phyloP scores from a whole-genome alignment of 2,888 invertebrate genomes.

The Rotaria sp. region DNA sequence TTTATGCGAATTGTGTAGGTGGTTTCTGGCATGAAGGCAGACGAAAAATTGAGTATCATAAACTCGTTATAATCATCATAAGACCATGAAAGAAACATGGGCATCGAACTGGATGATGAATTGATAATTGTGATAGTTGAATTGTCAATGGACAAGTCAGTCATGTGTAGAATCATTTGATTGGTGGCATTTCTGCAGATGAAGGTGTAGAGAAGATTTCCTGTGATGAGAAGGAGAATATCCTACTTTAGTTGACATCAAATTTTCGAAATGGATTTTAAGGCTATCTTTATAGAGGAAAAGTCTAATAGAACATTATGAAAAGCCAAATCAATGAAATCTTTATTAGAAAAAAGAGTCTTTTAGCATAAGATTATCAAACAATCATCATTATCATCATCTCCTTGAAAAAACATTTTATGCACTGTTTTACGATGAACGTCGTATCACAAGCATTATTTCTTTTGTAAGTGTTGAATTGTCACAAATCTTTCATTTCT shows the following conservation, averaged over 20 bases:
- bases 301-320: no score
- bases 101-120: not conserved
- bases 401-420: no score
- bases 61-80: conserved; percentile 20
- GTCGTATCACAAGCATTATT: no score
- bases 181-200: not conserved
- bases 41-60: not conserved
- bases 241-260: no score
- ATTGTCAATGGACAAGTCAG: not conserved
- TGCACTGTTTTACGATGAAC: no score
- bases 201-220: not conserved
- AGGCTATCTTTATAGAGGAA: no score
- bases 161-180: not conserved
- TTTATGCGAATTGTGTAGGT: not conserved
- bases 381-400: no score
- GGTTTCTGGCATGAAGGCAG: not conserved
- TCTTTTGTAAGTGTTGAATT: not conserved
- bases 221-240: not conserved
- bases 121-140: not conserved
- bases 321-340: no score
- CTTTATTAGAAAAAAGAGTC: no score
- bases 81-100: not conserved
- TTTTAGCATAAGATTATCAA: no score
- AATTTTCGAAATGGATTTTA: no score
- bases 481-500: no score